phyloP scores from a whole-genome alignment of 2,888 invertebrate species.

The Coremacera marginata region DNA sequence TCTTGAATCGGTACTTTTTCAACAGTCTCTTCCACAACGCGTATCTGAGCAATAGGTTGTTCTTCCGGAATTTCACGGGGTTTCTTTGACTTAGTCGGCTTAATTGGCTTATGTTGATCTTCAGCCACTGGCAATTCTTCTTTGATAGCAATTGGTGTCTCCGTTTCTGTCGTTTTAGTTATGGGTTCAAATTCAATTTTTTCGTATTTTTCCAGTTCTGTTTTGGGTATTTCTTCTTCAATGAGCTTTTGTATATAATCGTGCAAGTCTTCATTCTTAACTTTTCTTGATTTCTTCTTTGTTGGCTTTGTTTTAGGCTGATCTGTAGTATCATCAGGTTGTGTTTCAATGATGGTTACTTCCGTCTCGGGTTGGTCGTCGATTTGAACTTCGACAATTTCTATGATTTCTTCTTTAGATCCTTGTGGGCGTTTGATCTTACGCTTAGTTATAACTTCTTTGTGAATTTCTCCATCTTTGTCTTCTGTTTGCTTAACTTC shows the following conservation, averaged over 20 bases:
- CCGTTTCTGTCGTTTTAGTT: conserved; percentile 56
- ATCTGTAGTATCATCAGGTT: conserved; percentile 60
- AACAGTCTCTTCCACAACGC: conserved; percentile 52
- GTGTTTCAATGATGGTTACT: conserved; percentile 59
- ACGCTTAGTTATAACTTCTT: conserved; percentile 68
- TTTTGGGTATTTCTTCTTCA: conserved; percentile 66
- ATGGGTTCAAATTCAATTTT: conserved; percentile 65
- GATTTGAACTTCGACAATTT: conserved; percentile 65
- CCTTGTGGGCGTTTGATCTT: conserved; percentile 68
- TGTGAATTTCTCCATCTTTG: conserved; percentile 65
- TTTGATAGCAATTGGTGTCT: conserved; percentile 46
- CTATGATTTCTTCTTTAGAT: conserved; percentile 65
- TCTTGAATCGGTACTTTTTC: conserved; percentile 44
- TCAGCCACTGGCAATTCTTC: conserved; percentile 59
- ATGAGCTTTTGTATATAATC: conserved; percentile 66
- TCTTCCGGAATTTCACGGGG: conserved; percentile 46
- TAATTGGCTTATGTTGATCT: conserved; percentile 59
- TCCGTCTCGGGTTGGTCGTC: conserved; percentile 64
- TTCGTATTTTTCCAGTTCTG: conserved; percentile 69
- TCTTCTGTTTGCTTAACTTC: conserved; percentile 46
- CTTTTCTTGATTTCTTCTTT: conserved; percentile 64
- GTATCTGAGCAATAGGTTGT: conserved; percentile 53
- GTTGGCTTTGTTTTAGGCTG: conserved; percentile 59
- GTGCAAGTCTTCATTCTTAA: conserved; percentile 64
- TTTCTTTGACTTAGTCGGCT: conserved; percentile 48